These are phyloP conservation scores for Tragopan temminckii DNA, from an alignment of 2,797 vertebrate species.

Conservation along the genomic window DNA sequence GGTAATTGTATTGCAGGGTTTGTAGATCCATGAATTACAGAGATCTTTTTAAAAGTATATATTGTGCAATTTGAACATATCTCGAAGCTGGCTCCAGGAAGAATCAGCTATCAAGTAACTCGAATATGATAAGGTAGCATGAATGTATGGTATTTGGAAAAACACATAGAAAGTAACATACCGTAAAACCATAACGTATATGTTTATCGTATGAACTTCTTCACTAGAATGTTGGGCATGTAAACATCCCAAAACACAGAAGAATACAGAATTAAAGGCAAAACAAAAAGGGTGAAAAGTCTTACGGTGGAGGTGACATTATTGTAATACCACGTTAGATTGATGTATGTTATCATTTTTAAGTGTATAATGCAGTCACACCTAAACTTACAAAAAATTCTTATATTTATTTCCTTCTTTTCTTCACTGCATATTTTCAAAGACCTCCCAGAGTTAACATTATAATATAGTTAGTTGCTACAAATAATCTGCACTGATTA, in stretches of 20 bases:
- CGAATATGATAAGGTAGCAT: slow-evolving; percentile 61
- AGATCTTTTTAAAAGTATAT: slow-evolving; percentile 80
- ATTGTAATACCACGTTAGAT: slow-evolving; percentile 31
- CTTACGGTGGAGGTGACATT: slow-evolving; percentile 20
- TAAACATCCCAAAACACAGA: background rate
- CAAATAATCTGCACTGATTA: slow-evolving; percentile 89
- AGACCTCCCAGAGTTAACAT: slow-evolving; percentile 85
- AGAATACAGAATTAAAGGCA: background rate
- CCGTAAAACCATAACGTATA: background rate
- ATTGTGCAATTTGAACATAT: slow-evolving; percentile 87
- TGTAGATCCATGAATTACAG: slow-evolving; percentile 83
- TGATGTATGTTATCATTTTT: slow-evolving; percentile 61
- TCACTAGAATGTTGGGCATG: background rate
- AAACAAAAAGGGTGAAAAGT: background rate
- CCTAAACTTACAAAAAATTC: slow-evolving; percentile 34
- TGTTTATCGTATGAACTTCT: background rate
- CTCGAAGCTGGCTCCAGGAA: slow-evolving; percentile 83
- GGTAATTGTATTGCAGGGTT: slow-evolving; percentile 87
- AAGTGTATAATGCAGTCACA: slow-evolving; percentile 59
- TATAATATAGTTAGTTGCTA: slow-evolving; percentile 88
- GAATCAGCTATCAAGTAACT: slow-evolving; percentile 75
- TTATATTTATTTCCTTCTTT: slow-evolving; percentile 58
- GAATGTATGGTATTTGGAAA: slow-evolving; percentile 5
- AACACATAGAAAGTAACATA: background rate
- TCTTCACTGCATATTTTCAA: slow-evolving; percentile 75